These are phyloP conservation scores for Emydoidea blandingii DNA, from an alignment of 2,797 vertebrate species.

Conservation along the genomic window DNA sequence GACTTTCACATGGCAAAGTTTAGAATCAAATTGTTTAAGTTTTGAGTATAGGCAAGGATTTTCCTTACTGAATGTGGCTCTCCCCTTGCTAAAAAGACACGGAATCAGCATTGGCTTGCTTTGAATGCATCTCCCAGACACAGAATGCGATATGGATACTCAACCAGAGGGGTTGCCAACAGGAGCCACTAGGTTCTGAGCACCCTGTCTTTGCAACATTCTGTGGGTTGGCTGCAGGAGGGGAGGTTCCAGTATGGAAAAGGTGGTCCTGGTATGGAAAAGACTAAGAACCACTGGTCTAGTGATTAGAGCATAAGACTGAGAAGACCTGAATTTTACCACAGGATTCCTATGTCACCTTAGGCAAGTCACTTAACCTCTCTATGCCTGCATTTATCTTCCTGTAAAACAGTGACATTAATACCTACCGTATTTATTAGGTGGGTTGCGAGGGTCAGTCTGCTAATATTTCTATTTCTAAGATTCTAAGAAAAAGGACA, in stretches of 20 bases:
- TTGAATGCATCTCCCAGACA: background rate
- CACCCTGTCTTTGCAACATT: background rate
- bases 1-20: background rate
- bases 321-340: background rate
- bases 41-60: no score
- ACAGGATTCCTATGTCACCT: background rate
- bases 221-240: background rate
- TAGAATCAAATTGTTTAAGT: background rate
- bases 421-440: background rate
- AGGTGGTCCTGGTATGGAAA: background rate
- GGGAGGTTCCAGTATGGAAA: background rate
- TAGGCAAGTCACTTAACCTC: background rate
- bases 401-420: background rate
- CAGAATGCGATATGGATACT: background rate
- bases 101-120: background rate
- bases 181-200: background rate
- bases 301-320: background rate
- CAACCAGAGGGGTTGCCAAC: accelerated
- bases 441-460: background rate
- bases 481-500: background rate
- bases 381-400: background rate
- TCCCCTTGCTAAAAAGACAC: background rate
- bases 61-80: background rate
- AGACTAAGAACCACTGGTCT: background rate
- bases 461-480: background rate